Conservation (phyloP, 2,888 invertebrate genomes). For the Baronia brevicornis region DNA sequence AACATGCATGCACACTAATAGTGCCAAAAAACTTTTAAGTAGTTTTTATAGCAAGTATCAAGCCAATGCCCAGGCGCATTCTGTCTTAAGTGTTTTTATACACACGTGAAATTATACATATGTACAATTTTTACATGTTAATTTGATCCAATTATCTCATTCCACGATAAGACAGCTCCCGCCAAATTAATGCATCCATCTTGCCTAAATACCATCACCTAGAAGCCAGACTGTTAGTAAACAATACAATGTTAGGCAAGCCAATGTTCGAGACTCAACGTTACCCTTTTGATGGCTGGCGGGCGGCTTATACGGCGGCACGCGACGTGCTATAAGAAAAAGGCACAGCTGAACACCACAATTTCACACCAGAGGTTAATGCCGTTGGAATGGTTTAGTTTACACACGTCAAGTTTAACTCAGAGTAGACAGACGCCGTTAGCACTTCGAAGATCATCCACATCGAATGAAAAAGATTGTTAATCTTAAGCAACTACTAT, state of each 20-base stretch:
- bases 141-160: conserved; percentile 15
- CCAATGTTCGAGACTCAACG: conserved; percentile 47
- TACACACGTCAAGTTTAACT: conserved; percentile 21
- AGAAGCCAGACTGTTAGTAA: conserved; percentile 58
- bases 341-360: conserved; percentile 64
- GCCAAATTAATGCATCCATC: conserved; percentile 37
- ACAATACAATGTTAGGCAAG: conserved; percentile 47
- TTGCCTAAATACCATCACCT: conserved; percentile 61
- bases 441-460: conserved; percentile 19
- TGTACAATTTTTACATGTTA: conserved; percentile 31
- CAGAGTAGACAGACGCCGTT: conserved; percentile 18
- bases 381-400: conserved; percentile 26
- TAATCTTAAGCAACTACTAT: conserved; percentile 19
- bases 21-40: conserved; percentile 10
- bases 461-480: conserved; percentile 19
- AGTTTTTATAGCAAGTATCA: conserved; percentile 26
- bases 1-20: conserved; percentile 14
- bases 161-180: conserved; percentile 45
- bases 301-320: conserved; percentile 60
- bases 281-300: conserved; percentile 70
- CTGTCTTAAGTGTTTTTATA: conserved; percentile 42
- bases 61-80: conserved; percentile 35
- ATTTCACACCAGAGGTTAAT: conserved; percentile 41
- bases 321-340: conserved; percentile 67
- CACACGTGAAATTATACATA: conserved; percentile 19